Evolutionary conservation across 2,113 vertebrate species (phyloP), one percentile per base, ranked within the genome.

Genomic region (Pseudorectes ferrugineus): DNA sequence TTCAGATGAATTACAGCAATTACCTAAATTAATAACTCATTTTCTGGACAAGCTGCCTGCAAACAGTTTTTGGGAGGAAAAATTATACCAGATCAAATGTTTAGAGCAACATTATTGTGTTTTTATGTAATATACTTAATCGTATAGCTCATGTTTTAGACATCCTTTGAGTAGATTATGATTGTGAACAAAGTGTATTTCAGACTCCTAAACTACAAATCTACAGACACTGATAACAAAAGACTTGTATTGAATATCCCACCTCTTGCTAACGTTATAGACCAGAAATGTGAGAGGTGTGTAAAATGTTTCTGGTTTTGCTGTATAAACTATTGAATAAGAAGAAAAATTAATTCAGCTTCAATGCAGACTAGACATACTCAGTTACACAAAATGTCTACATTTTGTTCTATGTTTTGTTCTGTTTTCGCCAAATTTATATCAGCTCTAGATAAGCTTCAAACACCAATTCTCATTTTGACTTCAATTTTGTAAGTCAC

Each of bases 51-150:
- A 84, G 25, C 13, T 89, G n/a, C 18, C 26, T 55, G 33, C 14
- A 36, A 51, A 66, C 10, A 28, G 7, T 20, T 49, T 23, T 6
- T 1, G 0, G 3, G 8, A 4, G 6, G 10, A 4, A 6, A 31
- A 76, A 42, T 45, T 24, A 35, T 23, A 33, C 14, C 35, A 43
- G 13, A 45, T 13, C 25, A 18, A 76, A 28, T 18, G 78, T 84
- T 38, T 21, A 82, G 2, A 91, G 11, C 33, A 81, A 48, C 2
- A 8, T 71, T 71, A 63, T 26, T 31, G 17, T 25, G 8, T 22
- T 78, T 31, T 66, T 73, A 23, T 24, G 23, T 17, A 63, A 74
- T 14, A n/a, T 4, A 19, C 13, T 75, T 77, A 35, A 65, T 68
- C 16, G 24, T 8, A 79, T 1, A 4, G 14, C 17, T 83, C 38